A percentile compares a stretch with the other conserved stretches of the same genome.
phyloP scores from a whole-genome alignment of 37 sponge, comb jelly and placozoan genomes.

The Cliona cf. orientalis region DNA sequence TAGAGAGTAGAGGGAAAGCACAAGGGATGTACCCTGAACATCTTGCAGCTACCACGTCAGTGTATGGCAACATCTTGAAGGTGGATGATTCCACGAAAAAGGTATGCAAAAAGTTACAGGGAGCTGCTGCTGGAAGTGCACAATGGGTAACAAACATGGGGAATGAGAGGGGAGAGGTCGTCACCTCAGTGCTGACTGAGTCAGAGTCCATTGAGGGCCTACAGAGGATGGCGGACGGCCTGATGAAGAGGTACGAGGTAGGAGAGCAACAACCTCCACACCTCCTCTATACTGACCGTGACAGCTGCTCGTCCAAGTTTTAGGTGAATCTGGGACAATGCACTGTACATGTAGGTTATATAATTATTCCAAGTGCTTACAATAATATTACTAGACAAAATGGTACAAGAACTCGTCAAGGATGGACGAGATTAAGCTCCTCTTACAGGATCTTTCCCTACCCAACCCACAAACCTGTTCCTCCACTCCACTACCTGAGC shows the following conservation, averaged over 20 bases:
- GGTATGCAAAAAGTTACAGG: slow-evolving; percentile 50
- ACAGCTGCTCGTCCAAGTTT: slow-evolving; percentile 33
- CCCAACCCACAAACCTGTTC: too few species aligned
- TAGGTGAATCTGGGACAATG: too few species aligned
- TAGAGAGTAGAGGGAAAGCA: too few species aligned
- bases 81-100: slow-evolving; percentile 59
- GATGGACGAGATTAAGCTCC: too few species aligned
- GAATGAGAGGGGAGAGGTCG: slow-evolving; percentile 57
- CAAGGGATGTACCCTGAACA: too few species aligned
- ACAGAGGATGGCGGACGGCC: slow-evolving; percentile 19
- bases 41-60: slow-evolving; percentile 25
- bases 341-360: too few species aligned
- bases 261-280: slow-evolving; percentile 6
- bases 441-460: too few species aligned
- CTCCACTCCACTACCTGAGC: too few species aligned
- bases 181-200: slow-evolving; percentile 12
- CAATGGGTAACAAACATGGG: slow-evolving; percentile 55
- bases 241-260: slow-evolving; percentile 24
- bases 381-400: too few species aligned
- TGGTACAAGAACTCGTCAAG: too few species aligned
- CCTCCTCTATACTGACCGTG: slow-evolving; percentile 50
- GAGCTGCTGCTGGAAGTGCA: slow-evolving; percentile 20
- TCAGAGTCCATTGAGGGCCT: slow-evolving; percentile 10
- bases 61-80: slow-evolving; percentile 28
- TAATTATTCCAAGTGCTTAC: too few species aligned